Evolutionary conservation across 2,113 vertebrate genomes (phyloP).

Genomic region (Oenanthe oenanthe): DNA sequence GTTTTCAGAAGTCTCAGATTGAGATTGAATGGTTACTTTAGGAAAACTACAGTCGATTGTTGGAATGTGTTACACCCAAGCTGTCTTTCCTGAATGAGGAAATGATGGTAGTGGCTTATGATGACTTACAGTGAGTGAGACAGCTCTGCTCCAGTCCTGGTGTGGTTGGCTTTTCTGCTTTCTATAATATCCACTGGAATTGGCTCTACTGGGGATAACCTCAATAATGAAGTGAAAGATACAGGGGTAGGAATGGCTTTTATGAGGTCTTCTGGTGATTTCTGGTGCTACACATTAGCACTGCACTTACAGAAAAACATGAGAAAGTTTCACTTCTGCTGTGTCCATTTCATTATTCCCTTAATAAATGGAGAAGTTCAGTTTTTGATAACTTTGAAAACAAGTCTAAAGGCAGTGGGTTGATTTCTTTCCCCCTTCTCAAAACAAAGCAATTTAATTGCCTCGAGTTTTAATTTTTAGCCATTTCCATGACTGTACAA

Average conservation of each 20-base stretch:
- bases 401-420: neutral
- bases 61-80: neutral
- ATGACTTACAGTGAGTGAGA: neutral
- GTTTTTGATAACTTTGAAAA: neutral
- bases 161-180: neutral
- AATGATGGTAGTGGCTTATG: neutral
- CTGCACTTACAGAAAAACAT: neutral
- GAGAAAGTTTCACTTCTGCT: neutral
- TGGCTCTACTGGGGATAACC: neutral
- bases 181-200: rapidly evolving
- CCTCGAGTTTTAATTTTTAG: neutral
- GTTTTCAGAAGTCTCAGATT: neutral
- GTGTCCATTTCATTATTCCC: neutral
- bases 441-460: neutral
- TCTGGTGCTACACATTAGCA: neutral
- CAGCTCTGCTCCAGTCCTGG: neutral
- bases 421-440: neutral
- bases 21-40: neutral
- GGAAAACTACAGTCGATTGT: neutral
- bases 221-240: neutral
- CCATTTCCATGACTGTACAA: neutral
- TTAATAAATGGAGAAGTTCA: neutral
- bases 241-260: neutral
- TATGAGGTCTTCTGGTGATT: neutral
- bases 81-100: neutral